These are phyloP conservation scores for Drosophila crucigera DNA, from an alignment of 2,888 invertebrate species.

Conservation along the genomic window DNA sequence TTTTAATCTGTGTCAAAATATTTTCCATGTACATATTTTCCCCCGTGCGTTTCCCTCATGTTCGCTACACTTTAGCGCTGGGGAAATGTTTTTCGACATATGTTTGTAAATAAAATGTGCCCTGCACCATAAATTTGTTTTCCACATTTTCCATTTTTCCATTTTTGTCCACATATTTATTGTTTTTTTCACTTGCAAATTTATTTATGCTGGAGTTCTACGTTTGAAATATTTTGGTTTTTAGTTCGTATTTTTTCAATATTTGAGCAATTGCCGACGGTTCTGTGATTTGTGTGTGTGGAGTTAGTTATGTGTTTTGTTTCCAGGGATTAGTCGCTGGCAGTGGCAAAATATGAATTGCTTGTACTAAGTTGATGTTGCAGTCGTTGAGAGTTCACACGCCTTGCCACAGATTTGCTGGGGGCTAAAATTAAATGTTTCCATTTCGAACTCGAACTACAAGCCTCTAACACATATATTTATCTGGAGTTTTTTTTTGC, in stretches of 20 bases:
- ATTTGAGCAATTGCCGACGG: slow-evolving; percentile 58
- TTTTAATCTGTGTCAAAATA: slow-evolving; percentile 76
- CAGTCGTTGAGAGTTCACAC: slow-evolving; percentile 43
- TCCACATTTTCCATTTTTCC: slow-evolving; percentile 44
- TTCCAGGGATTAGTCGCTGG: slow-evolving; percentile 57
- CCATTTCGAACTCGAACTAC: not conserved
- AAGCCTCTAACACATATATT: not conserved
- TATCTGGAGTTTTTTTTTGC: not conserved
- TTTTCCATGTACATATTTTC: slow-evolving; percentile 46
- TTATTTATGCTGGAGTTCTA: slow-evolving; percentile 49
- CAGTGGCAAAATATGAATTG: slow-evolving; percentile 69
- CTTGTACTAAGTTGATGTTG: slow-evolving; percentile 52
- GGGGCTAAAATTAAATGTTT: slow-evolving; percentile 9
- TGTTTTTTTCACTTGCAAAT: slow-evolving; percentile 45
- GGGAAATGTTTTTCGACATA: slow-evolving; percentile 64
- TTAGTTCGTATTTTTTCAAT: slow-evolving; percentile 59
- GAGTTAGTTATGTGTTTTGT: slow-evolving; percentile 22
- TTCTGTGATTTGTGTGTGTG: slow-evolving; percentile 47
- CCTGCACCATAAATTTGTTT: slow-evolving; percentile 59
- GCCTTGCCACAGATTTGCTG: slow-evolving; percentile 41
- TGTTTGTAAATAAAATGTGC: slow-evolving; percentile 44
- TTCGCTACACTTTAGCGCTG: slow-evolving; percentile 51
- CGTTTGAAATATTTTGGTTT: slow-evolving; percentile 29
- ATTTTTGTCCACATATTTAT: slow-evolving; percentile 19
- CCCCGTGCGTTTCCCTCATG: slow-evolving; percentile 14